These are phyloP conservation scores for Ianthella basta DNA, from an alignment of 37 sponge, comb jelly and placozoan species.

Conservation along the genomic window DNA sequence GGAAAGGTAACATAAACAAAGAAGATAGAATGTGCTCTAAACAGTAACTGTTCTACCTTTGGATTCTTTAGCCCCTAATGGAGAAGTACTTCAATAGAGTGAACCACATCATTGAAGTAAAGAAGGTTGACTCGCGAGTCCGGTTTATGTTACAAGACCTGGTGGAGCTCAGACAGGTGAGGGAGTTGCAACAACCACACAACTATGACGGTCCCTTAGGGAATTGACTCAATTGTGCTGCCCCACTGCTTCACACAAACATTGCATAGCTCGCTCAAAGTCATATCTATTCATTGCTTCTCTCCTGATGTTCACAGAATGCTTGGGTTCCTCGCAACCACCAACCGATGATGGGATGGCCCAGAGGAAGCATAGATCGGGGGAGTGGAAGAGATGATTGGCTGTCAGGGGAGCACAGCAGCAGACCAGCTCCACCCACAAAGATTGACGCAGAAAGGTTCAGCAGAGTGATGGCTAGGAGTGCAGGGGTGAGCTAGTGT, in stretches of 20 bases:
- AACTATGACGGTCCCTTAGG: no score
- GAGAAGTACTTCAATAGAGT: conserved; percentile 69
- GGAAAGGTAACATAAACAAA: conserved; percentile 47
- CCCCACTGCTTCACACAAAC: no score
- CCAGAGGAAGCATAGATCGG: background rate
- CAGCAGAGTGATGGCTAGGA: no score
- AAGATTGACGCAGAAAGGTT: no score
- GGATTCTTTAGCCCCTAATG: conserved; percentile 49
- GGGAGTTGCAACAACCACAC: no score
- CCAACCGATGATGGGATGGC: conserved; percentile 7
- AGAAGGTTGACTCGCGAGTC: conserved; percentile 58
- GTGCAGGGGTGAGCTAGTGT: no score
- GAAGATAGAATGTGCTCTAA: background rate
- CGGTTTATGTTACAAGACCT: conserved; percentile 83
- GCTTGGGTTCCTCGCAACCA: conserved; percentile 6
- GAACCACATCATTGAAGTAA: conserved; percentile 61
- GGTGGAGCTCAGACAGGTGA: conserved; percentile 59
- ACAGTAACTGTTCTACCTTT: background rate
- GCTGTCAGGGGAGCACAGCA: no score
- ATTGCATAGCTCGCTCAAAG: no score
- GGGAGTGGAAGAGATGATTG: no score
- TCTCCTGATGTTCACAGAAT: background rate
- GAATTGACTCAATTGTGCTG: no score
- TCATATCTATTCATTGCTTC: background rate
- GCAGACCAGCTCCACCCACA: no score